A percentile compares a stretch with the other conserved stretches of the same genome.
These are phyloP conservation scores for Drosophila nigritarsus DNA, from an alignment of 2,888 invertebrate species.

Conservation along the genomic window DNA sequence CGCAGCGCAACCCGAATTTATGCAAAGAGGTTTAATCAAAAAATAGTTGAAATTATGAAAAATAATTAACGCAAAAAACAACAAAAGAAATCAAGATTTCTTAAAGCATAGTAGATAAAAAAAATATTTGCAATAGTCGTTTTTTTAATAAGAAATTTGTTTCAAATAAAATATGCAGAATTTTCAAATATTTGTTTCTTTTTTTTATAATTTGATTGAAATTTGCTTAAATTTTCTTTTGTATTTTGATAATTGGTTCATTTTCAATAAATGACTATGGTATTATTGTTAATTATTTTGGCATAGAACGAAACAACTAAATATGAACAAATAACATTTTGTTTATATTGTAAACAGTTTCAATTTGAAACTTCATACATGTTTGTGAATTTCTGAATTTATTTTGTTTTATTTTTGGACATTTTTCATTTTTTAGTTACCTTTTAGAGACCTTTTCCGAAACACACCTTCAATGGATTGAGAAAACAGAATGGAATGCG, in stretches of 20 bases:
- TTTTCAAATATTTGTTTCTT: conserved; percentile 67
- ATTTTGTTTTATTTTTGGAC: conserved; percentile 63
- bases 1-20: conserved; percentile 72
- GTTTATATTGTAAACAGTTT: conserved; percentile 73
- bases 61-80: conserved; percentile 50
- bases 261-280: conserved; percentile 55
- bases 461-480: conserved; percentile 91
- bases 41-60: conserved; percentile 38
- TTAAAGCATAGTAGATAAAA: conserved; percentile 66
- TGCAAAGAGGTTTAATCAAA: conserved; percentile 42
- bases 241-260: conserved; percentile 56
- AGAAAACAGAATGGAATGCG: conserved; percentile 87
- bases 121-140: conserved; percentile 76
- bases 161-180: conserved; percentile 76
- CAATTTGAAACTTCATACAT: conserved; percentile 82
- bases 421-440: conserved; percentile 88
- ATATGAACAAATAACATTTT: conserved; percentile 77
- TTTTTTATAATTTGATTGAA: conserved; percentile 30
- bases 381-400: conserved; percentile 85
- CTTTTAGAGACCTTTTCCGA: conserved; percentile 98
- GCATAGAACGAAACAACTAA: conserved; percentile 80
- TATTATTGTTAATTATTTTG: conserved; percentile 57
- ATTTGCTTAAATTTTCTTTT: conserved; percentile 43
- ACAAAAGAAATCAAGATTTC: conserved; percentile 51
- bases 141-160: conserved; percentile 66